Base-by-base conservation (phyloP, 2,113 vertebrate species). In the Thunnus thynnus region DNA sequence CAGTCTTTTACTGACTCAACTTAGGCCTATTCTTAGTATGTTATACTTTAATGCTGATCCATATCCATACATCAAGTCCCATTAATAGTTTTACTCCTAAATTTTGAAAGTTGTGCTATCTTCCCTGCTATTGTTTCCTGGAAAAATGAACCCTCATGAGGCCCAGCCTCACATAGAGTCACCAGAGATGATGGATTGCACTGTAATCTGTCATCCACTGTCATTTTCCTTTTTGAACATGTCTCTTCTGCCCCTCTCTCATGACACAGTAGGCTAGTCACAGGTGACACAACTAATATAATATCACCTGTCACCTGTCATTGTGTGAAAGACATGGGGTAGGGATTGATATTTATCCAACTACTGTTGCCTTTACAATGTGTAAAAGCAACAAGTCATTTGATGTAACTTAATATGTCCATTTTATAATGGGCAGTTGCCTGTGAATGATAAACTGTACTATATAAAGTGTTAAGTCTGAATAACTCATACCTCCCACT, bases 141-240 rank as follows among this genome's bases (percentile, higher is more conserved):
- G 44, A 79, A 88, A 30, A 74, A 70, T 51, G 44, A 62, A 64
- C 54, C 78, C 46, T 47, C 64, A 44, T 48, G 52, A 71, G 83
- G 18, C 10, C 30, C 55, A 16, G 57, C 54, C 84, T 85, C 70
- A 66, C 55, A 69, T 54, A 63, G 50, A 85, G 62, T 69, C 64
- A 65, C 69, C 51, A 55, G 14, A 73, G 18, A 84, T 92, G 86
- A 93, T 82, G 80, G 72, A 90, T 87, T 54, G 71, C 62, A 14
- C 57, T 58, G 67, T 64, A 75, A 57, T 92, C 80, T 86, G 84
- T 94, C 85, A 83, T 83, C 67, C 61, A 58, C 74, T 70, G 76
- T 67, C 80, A 82, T 83, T 85, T 76, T 69, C 76, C 83, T 80
- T 61, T 64, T 16, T 77, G 30, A 82, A 76, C 51, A 55, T 47